phyloP scores from a whole-genome alignment of 2,888 invertebrate genomes.

The Drosophila sordidula region DNA sequence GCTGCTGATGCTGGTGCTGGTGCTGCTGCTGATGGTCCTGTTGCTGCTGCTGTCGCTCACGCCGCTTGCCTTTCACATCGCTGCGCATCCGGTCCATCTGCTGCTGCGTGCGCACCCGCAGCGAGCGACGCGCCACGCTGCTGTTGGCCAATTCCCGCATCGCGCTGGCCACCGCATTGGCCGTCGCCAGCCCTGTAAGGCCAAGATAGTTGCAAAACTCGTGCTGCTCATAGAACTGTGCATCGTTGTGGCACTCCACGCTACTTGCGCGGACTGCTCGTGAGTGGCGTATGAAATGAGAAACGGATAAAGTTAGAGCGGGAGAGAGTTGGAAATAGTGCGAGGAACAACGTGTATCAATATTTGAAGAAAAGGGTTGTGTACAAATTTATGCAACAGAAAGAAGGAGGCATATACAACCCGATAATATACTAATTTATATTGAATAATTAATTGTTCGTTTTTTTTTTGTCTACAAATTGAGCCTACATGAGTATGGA shows the following conservation, averaged over 20 bases:
- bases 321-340: background rate
- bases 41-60: conserved; percentile 39
- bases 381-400: no score
- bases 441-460: no score
- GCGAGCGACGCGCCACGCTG: conserved; percentile 75
- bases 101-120: conserved; percentile 79
- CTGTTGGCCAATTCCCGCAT: conserved; percentile 80
- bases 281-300: background rate
- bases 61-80: conserved; percentile 49
- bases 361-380: no score
- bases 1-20: conserved; percentile 7
- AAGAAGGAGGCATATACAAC: no score
- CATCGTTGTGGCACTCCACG: conserved; percentile 35
- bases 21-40: conserved; percentile 17
- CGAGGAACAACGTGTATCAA: no score
- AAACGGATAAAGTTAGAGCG: background rate
- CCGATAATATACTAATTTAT: no score
- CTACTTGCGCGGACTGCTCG: conserved; percentile 15
- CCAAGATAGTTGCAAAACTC: conserved; percentile 85
- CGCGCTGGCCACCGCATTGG: conserved; percentile 81
- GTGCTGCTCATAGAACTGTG: conserved; percentile 80
- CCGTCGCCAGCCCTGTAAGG: conserved; percentile 82
- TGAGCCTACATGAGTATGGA: no score
- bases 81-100: conserved; percentile 76
- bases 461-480: no score